Conservation (phyloP, 2,888 invertebrate genomes). For the Harpalus rufipes region DNA sequence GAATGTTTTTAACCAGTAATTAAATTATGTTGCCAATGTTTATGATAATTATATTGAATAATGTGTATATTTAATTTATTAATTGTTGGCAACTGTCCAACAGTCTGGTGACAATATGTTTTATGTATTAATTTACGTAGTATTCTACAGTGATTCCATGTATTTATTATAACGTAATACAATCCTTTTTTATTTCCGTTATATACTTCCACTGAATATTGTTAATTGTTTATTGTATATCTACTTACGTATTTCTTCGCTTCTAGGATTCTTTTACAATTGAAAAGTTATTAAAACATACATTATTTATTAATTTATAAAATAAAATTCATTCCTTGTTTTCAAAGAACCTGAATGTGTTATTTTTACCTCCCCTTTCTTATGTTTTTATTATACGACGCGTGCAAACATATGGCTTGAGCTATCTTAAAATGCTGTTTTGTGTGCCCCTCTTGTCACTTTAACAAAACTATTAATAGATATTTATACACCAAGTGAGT, state of each 20-base stretch:
- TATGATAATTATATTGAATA: constrained; percentile 53
- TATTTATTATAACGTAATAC: constrained; percentile 61
- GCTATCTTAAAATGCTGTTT: no score
- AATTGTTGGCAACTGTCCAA: constrained; percentile 41
- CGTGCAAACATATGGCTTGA: no score
- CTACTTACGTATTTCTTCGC: constrained; percentile 62
- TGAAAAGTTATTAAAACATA: constrained; percentile 59
- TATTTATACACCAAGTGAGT: no score
- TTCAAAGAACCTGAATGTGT: constrained; percentile 21
- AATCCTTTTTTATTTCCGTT: constrained; percentile 48
- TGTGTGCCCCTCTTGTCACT: no score
- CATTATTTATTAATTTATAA: constrained; percentile 65
- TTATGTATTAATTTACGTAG: constrained; percentile 63
- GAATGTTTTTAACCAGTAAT: constrained; percentile 50
- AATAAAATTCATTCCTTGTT: constrained; percentile 66
- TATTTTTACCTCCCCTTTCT: background rate
- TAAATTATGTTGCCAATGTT: constrained; percentile 62
- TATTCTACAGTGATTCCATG: constrained; percentile 63
- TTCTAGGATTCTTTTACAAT: constrained; percentile 58
- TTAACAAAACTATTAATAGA: no score
- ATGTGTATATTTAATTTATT: constrained; percentile 53
- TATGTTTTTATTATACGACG: no score
- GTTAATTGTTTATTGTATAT: constrained; percentile 57
- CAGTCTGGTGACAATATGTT: constrained; percentile 57
- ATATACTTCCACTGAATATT: constrained; percentile 40